Evolutionary conservation across 2,888 invertebrate genomes (phyloP).

Genomic region (Chirona hameri): DNA sequence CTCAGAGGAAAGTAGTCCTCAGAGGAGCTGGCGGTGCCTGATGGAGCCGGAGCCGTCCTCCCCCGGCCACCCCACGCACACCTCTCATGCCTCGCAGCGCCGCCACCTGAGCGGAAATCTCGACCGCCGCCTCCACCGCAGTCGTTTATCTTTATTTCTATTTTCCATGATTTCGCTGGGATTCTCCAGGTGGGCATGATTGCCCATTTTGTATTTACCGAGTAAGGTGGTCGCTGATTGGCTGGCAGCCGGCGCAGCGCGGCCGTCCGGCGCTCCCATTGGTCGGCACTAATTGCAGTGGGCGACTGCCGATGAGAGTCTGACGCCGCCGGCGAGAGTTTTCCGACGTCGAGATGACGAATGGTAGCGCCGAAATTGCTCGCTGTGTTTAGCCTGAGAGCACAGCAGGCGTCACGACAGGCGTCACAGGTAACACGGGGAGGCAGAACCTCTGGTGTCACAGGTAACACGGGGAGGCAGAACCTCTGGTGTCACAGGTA

Average conservation of each 20-base stretch:
- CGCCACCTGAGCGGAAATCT: not conserved
- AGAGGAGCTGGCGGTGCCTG: not conserved
- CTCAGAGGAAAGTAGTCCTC: no score
- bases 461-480: no score
- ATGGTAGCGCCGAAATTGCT: slow-evolving; percentile 13
- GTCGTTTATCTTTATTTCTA: slow-evolving; percentile 28
- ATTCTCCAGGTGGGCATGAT: not conserved
- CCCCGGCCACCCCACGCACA: not conserved
- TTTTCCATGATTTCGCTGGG: slow-evolving; percentile 27
- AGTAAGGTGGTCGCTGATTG: not conserved
- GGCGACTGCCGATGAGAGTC: not conserved
- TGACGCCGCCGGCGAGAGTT: slow-evolving; percentile 2
- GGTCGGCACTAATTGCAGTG: not conserved
- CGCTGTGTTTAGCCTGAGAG: not conserved
- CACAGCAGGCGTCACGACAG: no score
- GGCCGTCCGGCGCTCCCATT: not conserved
- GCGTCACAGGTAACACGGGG: no score
- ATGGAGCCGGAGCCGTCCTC: not conserved
- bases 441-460: no score
- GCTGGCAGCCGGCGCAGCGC: not conserved
- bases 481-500: no score
- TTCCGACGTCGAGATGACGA: not conserved
- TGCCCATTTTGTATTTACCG: not conserved
- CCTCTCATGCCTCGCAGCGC: not conserved
- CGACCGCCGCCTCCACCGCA: not conserved